phyloP scores from a whole-genome alignment of 2,888 invertebrate species.

The Mimumesa dahlbomi region DNA sequence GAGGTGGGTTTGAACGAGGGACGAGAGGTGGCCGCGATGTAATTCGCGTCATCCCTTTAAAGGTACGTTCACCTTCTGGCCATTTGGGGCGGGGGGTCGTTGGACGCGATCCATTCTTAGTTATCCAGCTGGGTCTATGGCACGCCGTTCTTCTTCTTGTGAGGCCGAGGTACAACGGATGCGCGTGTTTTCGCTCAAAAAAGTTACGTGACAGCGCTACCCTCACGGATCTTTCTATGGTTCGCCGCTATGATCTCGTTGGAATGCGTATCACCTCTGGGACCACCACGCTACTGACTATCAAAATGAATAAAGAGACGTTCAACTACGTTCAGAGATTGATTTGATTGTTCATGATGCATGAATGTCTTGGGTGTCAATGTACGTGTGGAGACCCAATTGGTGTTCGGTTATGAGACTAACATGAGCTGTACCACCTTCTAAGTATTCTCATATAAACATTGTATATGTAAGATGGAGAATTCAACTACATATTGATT shows the following conservation, averaged over 20 bases:
- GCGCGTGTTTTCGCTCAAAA: constrained; percentile 36
- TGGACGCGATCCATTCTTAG: constrained; percentile 17
- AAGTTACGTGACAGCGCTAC: constrained; percentile 2
- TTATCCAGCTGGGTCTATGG: constrained; percentile 7
- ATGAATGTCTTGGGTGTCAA: too few relatives aligned
- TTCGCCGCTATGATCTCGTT: constrained; percentile 8
- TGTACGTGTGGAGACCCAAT: too few relatives aligned
- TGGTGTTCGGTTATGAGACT: too few relatives aligned
- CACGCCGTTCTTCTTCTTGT: constrained; percentile 28
- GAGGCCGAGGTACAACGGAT: constrained; percentile 19
- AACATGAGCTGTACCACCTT: too few relatives aligned
- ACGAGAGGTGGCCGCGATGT: constrained; percentile 9
- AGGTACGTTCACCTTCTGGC: constrained; percentile 19
- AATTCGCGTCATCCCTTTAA: constrained; percentile 42
- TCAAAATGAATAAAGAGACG: too few relatives aligned
- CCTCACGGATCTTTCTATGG: constrained; percentile 2
- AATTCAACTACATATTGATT: too few relatives aligned
- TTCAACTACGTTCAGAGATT: too few relatives aligned
- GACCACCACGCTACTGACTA: constrained; percentile 6
- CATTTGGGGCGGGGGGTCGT: constrained; percentile 37
- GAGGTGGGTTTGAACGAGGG: constrained; percentile 5
- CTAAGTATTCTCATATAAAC: too few relatives aligned
- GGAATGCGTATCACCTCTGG: constrained; percentile 32
- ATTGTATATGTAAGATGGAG: too few relatives aligned
- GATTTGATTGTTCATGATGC: too few relatives aligned